Conservation (phyloP, 2,113 vertebrate genomes). For the Girardinichthys multiradiatus region DNA sequence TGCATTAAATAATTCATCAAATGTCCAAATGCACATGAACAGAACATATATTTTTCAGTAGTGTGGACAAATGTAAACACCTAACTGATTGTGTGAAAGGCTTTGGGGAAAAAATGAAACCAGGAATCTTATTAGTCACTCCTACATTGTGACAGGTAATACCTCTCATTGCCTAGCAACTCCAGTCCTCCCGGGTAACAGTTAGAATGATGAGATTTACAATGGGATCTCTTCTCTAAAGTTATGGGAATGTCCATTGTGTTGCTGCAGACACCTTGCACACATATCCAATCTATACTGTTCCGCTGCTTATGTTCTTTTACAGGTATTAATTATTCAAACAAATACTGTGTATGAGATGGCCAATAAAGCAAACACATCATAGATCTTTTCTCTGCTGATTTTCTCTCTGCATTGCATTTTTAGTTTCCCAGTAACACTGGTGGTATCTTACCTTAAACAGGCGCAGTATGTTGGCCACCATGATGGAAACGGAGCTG, state of each 20-base stretch:
- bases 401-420: background rate
- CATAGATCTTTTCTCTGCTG: background rate
- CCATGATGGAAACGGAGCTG: slow-evolving; percentile 99
- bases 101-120: slow-evolving; percentile 45
- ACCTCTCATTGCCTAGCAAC: slow-evolving; percentile 63
- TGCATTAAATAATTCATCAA: slow-evolving; percentile 51
- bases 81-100: slow-evolving; percentile 24
- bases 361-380: slow-evolving; percentile 30
- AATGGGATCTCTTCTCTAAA: slow-evolving; percentile 40
- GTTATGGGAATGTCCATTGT: slow-evolving; percentile 52
- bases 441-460: slow-evolving; percentile 88
- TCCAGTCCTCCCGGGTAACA: slow-evolving; percentile 51
- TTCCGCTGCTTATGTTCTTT: slow-evolving; percentile 21
- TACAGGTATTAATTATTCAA: slow-evolving; percentile 49
- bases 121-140: slow-evolving; percentile 60
- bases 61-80: slow-evolving; percentile 30
- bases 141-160: slow-evolving; percentile 55
- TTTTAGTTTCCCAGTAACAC: background rate
- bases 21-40: slow-evolving; percentile 35
- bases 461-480: slow-evolving; percentile 96
- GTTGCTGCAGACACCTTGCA: slow-evolving; percentile 37
- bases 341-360: slow-evolving; percentile 2
- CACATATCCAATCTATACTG: slow-evolving; percentile 1
- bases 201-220: slow-evolving; percentile 56
- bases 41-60: slow-evolving; percentile 19